These are phyloP conservation scores for Drosophila orena DNA, from an alignment of 1,140 invertebrate genomes.

Conservation along the genomic window DNA sequence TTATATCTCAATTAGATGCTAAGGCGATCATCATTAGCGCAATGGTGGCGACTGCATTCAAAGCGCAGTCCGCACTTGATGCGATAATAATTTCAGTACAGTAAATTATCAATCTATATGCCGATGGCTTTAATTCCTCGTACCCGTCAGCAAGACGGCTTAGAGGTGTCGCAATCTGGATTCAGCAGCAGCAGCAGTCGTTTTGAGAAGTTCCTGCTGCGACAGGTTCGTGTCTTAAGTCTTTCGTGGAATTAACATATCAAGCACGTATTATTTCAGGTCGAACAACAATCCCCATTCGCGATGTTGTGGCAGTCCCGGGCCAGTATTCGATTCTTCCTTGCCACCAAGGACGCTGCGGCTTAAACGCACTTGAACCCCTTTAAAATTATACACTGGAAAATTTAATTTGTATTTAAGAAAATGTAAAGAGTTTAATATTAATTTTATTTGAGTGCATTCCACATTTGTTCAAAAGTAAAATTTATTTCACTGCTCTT, in stretches of 20 bases:
- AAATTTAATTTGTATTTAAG: background rate
- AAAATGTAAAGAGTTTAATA: background rate
- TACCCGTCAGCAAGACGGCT: slow-evolving; percentile 26
- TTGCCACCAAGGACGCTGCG: slow-evolving; percentile 71
- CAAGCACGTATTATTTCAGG: slow-evolving; percentile 68
- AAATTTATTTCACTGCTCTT: background rate
- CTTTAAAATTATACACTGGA: background rate
- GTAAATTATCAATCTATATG: slow-evolving; percentile 78
- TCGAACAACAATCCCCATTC: slow-evolving; percentile 39
- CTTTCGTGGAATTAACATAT: slow-evolving; percentile 58
- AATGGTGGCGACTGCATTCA: slow-evolving; percentile 36
- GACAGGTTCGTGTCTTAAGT: slow-evolving; percentile 62
- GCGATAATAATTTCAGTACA: slow-evolving; percentile 38
- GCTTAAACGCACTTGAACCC: slow-evolving; percentile 71
- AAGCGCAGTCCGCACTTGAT: slow-evolving; percentile 59
- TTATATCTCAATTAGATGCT: slow-evolving; percentile 74
- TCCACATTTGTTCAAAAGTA: background rate
- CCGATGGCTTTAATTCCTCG: slow-evolving; percentile 53
- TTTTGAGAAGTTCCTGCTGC: slow-evolving; percentile 70
- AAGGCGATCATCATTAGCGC: slow-evolving; percentile 66
- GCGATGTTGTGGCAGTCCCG: slow-evolving; percentile 44
- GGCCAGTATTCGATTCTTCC: slow-evolving; percentile 20
- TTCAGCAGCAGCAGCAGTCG: slow-evolving; percentile 5
- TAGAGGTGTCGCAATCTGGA: slow-evolving; percentile 63
- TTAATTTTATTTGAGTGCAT: background rate